phyloP scores from a whole-genome alignment of 2,113 vertebrate genomes.

The Alectura lathami region DNA sequence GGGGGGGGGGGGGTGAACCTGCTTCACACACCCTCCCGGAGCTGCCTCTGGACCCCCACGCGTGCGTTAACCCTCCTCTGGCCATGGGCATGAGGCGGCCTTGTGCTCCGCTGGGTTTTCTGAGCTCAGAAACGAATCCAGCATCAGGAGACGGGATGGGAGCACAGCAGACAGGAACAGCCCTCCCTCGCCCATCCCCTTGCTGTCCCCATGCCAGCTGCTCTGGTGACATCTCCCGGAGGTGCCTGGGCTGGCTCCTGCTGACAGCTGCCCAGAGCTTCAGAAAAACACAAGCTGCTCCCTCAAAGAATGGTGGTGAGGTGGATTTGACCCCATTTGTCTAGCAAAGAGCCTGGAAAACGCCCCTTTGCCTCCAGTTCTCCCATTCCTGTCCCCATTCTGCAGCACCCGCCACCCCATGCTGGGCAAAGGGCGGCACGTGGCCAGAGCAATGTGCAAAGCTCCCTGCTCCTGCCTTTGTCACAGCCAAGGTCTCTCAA shows the following conservation, averaged over 20 bases:
- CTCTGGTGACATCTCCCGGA: background rate
- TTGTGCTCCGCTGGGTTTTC: background rate
- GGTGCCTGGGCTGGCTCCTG: background rate
- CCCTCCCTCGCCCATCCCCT: background rate
- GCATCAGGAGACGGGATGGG: background rate
- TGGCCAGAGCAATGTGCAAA: rapidly evolving
- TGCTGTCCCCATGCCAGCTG: background rate
- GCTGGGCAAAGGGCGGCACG: background rate
- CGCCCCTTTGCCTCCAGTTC: background rate
- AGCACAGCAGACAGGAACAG: rapidly evolving
- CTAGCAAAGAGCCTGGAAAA: background rate
- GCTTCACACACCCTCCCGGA: background rate
- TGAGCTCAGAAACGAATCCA: background rate
- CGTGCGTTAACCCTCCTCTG: conserved; percentile 27
- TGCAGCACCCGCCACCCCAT: background rate
- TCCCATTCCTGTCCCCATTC: background rate
- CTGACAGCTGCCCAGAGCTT: background rate
- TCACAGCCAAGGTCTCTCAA: conserved; percentile 45
- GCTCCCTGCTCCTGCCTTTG: background rate
- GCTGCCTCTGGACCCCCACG: background rate
- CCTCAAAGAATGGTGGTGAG: background rate
- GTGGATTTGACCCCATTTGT: rapidly evolving
- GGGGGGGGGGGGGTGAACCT: conserved; percentile 66
- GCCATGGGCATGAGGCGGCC: background rate
- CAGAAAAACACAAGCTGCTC: background rate